Percentiles rank a stretch among this genome's conserved stretches.
Conservation (phyloP, 2,113 vertebrate species). For the Oreochromis tanganicae region DNA sequence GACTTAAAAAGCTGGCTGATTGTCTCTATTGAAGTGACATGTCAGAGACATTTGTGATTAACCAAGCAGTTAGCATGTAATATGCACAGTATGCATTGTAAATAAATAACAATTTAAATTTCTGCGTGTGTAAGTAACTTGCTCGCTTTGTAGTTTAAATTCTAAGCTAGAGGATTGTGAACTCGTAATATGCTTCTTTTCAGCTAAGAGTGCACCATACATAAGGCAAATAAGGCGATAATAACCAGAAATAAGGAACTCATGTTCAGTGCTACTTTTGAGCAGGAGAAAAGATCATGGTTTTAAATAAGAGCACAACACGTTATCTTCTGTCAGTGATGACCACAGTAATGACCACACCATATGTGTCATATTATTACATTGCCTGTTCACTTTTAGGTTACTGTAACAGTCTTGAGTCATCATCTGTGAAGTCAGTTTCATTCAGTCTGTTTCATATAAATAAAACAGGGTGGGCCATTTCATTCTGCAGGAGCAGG, state of each 20-base stretch:
- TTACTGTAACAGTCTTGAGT: not conserved
- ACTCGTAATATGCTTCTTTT: not conserved
- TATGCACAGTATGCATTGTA: not conserved
- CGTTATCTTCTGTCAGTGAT: not conserved
- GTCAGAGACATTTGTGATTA: not conserved
- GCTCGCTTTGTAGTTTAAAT: not conserved
- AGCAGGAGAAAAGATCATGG: not conserved
- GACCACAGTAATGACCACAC: not conserved
- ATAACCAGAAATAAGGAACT: not conserved
- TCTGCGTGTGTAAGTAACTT: not conserved
- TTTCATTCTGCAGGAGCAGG: not conserved
- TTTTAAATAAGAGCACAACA: not conserved
- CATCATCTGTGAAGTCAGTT: not conserved
- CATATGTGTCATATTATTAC: not conserved
- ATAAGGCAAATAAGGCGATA: not conserved
- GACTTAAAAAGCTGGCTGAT: not conserved
- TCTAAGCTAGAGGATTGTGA: not conserved
- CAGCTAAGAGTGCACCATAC: not conserved
- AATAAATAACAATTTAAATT: not conserved
- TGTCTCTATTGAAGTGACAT: not conserved
- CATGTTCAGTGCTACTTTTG: not conserved
- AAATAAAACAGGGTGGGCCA: rapidly evolving
- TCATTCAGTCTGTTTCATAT: not conserved
- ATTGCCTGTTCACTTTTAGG: not conserved
- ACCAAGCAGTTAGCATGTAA: not conserved